phyloP scores from a whole-genome alignment of 2,888 invertebrate species.

The Agrochola macilenta region DNA sequence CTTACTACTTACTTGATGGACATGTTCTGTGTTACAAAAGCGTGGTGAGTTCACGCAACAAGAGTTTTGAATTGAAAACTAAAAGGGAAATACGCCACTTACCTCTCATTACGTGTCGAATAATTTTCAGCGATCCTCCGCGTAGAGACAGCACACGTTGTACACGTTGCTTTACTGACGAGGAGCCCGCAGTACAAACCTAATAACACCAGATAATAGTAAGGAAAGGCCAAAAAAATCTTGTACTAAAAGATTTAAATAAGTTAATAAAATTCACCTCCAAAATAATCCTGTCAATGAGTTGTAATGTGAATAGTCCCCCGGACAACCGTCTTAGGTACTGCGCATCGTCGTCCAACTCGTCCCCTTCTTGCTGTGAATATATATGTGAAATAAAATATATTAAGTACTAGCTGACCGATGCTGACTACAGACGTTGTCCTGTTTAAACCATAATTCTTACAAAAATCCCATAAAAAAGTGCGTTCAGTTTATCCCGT shows the following conservation, averaged over 20 bases:
- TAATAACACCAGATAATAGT: conserved; percentile 53
- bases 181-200: conserved; percentile 93
- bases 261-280: conserved; percentile 89
- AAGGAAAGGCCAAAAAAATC: not conserved
- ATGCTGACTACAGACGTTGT: no score
- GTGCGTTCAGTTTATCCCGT: no score
- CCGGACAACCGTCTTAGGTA: conserved; percentile 97
- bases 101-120: conserved; percentile 98
- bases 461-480: no score
- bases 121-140: conserved; percentile 97
- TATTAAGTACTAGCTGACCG: no score
- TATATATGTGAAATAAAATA: conserved; percentile 1
- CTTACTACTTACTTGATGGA: no score
- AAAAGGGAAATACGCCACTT: not conserved
- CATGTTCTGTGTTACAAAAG: no score
- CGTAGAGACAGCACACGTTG: conserved; percentile 96
- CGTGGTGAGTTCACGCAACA: not conserved
- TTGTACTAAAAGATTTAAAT: not conserved
- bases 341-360: conserved; percentile 95
- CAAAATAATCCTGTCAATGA: conserved; percentile 97
- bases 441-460: no score
- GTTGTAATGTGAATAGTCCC: conserved; percentile 98
- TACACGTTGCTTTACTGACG: conserved; percentile 95
- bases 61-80: not conserved
- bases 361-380: conserved; percentile 90